Evolutionary conservation across 2,888 invertebrate species (phyloP).

Genomic region (Patella caerulea): DNA sequence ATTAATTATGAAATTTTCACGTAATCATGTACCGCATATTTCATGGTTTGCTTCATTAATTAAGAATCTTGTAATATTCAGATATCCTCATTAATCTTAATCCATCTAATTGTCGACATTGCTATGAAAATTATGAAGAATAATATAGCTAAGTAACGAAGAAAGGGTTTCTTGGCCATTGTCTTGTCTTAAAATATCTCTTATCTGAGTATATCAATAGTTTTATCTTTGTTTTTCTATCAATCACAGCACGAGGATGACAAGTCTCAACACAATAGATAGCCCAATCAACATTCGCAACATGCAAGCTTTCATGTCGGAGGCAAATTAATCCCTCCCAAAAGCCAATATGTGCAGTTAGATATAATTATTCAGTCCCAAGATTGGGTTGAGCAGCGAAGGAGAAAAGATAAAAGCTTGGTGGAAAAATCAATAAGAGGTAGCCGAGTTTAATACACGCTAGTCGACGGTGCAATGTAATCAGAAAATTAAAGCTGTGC

Average conservation of each 20-base stretch:
- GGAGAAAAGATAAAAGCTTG: slow-evolving; percentile 10
- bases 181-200: too few relatives aligned
- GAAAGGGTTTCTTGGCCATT: too few relatives aligned
- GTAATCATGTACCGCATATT: too few relatives aligned
- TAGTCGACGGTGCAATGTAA: slow-evolving; percentile 9
- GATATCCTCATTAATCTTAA: too few relatives aligned
- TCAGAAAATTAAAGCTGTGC: slow-evolving; percentile 13
- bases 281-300: slow-evolving; percentile 7
- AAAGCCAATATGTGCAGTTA: slow-evolving; percentile 9
- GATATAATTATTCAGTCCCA: slow-evolving; percentile 9
- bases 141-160: too few relatives aligned
- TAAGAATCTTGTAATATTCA: too few relatives aligned
- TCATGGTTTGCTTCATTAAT: too few relatives aligned
- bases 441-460: slow-evolving; percentile 15
- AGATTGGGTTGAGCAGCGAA: slow-evolving; percentile 10
- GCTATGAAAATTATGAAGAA: too few relatives aligned
- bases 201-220: not conserved
- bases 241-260: not conserved
- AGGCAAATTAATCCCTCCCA: slow-evolving; percentile 6
- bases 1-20: too few relatives aligned
- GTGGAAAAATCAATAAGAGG: slow-evolving; percentile 21
- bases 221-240: not conserved
- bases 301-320: slow-evolving; percentile 9
- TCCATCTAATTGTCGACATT: too few relatives aligned
- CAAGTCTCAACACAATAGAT: slow-evolving; percentile 1